Evolutionary conservation across 2,113 vertebrate species (phyloP).

Genomic region (Cricetomys ansorgei): DNA sequence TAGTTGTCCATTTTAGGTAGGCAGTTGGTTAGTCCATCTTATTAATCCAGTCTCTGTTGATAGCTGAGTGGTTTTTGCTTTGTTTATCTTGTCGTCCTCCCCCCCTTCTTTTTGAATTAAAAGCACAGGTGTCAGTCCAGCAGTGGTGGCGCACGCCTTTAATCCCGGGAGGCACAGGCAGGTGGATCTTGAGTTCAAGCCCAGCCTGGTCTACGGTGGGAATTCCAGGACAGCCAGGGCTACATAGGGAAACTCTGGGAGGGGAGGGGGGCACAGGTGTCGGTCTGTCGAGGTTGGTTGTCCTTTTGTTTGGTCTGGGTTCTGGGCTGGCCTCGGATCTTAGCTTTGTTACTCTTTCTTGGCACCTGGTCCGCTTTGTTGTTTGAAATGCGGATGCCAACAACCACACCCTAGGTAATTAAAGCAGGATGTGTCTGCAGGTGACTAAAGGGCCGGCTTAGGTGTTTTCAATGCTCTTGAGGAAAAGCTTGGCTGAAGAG

Average conservation of each 20-base stretch:
- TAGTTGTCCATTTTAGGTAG: neutral
- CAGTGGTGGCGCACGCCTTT: neutral
- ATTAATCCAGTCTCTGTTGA: neutral
- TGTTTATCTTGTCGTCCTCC: too few relatives aligned
- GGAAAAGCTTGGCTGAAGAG: neutral
- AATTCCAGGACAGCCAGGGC: neutral
- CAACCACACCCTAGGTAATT: neutral
- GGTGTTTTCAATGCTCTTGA: neutral
- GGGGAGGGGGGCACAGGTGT: neutral
- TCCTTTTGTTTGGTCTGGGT: neutral
- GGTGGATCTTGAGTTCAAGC: neutral
- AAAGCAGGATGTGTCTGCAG: slow-evolving; percentile 14
- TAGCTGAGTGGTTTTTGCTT: neutral
- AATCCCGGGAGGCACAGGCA: neutral
- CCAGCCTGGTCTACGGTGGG: neutral
- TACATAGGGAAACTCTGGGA: neutral
- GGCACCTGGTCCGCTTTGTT: too few relatives aligned
- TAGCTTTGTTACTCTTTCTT: neutral
- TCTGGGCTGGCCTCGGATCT: neutral
- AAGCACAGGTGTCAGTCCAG: neutral
- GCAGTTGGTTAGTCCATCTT: accelerated
- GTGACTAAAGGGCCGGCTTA: neutral
- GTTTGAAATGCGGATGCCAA: neutral
- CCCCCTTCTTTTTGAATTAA: neutral
- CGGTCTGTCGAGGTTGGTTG: too few relatives aligned